Conservation (phyloP, 2,797 vertebrate species). For the Falco rusticolus region DNA sequence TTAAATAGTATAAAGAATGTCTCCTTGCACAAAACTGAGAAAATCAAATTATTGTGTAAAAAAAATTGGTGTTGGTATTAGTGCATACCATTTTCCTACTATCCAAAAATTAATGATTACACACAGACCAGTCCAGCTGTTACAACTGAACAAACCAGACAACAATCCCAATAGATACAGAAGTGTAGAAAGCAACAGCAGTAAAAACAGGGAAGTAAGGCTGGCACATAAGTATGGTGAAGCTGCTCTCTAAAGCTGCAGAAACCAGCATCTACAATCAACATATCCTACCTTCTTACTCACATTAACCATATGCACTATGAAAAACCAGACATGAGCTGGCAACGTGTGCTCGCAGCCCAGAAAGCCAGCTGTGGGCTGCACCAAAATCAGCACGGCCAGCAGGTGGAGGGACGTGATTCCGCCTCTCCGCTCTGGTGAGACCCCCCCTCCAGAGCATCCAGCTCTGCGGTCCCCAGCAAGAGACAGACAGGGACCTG, state of each 20-base stretch:
- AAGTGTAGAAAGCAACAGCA: background rate
- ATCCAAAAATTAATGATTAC: background rate
- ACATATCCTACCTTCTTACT: background rate
- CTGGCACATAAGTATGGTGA: background rate
- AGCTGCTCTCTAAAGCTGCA: background rate
- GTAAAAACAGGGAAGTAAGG: background rate
- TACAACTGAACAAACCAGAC: background rate
- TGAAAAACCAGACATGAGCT: background rate
- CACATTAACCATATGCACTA: background rate
- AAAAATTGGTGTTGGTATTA: background rate
- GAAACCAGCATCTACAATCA: background rate
- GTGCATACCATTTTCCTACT: background rate
- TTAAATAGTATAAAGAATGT: background rate
- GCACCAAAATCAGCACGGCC: background rate
- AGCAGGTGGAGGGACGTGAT: background rate
- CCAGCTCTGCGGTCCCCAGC: background rate
- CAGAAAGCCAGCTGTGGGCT: background rate
- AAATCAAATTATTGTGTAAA: background rate
- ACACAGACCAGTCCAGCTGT: background rate
- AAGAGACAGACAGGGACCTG: background rate
- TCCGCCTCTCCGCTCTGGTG: background rate
- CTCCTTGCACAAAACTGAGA: background rate
- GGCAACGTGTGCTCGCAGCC: fast-evolving
- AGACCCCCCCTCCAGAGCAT: background rate
- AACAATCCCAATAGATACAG: background rate